A percentile compares a stretch with the other conserved stretches of the same genome.
Evolutionary conservation across 2,113 vertebrate genomes (phyloP).

Genomic region (Hippocampus barbouri): DNA sequence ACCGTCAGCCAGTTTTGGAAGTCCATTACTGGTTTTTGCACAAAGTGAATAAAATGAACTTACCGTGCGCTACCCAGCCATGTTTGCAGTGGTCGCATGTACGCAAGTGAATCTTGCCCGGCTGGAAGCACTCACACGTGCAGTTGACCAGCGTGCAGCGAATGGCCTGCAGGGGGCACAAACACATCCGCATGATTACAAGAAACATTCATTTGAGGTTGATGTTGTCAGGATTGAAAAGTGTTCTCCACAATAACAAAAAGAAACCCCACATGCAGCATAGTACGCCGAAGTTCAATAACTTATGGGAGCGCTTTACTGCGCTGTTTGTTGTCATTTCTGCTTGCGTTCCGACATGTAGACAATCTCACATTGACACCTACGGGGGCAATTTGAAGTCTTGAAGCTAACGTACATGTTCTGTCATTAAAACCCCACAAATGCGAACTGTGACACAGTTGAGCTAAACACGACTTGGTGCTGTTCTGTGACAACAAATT

Average conservation of each 20-base stretch:
- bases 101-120: conserved; percentile 97
- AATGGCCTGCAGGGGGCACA: conserved; percentile 81
- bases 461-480: too few relatives aligned
- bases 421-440: too few relatives aligned
- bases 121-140: conserved; percentile 98
- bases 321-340: too few relatives aligned
- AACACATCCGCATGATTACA: conserved; percentile 30
- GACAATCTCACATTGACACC: too few relatives aligned
- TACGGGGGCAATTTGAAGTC: too few relatives aligned
- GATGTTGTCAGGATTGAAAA: too few relatives aligned
- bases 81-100: conserved; percentile 99
- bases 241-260: background rate
- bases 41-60: conserved; percentile 44
- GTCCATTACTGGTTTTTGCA: too few relatives aligned
- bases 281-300: conserved; percentile 21
- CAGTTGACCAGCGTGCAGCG: conserved; percentile 98
- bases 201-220: background rate
- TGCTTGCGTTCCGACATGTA: too few relatives aligned
- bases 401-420: too few relatives aligned
- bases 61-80: conserved; percentile 98
- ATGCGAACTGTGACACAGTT: too few relatives aligned
- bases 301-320: background rate
- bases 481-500: too few relatives aligned
- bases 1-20: too few relatives aligned
- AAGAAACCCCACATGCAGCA: background rate